A percentile compares a stretch with the other conserved stretches of the same genome.
These are phyloP conservation scores for Mandrillus leucophaeus DNA, from an alignment of 2,113 vertebrate species.

Conservation along the genomic window DNA sequence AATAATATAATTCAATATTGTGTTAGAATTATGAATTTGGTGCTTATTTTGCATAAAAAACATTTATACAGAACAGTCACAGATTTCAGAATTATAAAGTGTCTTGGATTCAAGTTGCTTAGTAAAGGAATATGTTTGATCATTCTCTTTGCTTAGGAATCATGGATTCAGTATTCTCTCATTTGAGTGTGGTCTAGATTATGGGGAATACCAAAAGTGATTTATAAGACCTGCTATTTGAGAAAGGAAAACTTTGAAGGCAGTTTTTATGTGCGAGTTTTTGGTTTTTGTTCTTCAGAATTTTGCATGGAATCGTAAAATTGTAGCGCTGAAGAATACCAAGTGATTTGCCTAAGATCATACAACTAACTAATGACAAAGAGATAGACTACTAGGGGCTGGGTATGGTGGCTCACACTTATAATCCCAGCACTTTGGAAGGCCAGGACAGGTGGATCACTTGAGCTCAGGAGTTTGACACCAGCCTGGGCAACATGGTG, in stretches of 20 bases:
- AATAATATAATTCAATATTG: background rate
- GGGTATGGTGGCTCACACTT: no score
- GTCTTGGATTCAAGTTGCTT: background rate
- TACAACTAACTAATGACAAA: constrained; percentile 18
- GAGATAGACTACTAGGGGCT: background rate
- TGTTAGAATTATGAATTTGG: background rate
- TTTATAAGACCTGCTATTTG: background rate
- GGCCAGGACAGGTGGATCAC: no score
- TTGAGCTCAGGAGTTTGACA: no score
- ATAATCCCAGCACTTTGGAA: no score
- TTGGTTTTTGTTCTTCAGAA: background rate
- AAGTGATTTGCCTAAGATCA: background rate
- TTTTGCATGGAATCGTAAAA: constrained; percentile 7
- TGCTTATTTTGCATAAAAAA: constrained; percentile 1
- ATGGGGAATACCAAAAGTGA: background rate
- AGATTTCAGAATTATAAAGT: background rate
- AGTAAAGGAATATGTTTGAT: background rate
- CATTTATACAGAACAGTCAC: background rate
- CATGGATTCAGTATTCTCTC: background rate
- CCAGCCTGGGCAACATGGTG: no score
- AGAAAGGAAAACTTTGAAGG: background rate
- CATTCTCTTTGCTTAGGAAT: constrained; percentile 8
- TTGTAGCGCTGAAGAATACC: background rate
- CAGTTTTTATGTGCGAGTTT: background rate
- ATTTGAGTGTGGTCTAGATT: constrained; percentile 17